Percentiles rank a stretch among this genome's conserved stretches.
Conservation (phyloP, 2,797 vertebrate genomes). For the Podarcis lilfordi region DNA sequence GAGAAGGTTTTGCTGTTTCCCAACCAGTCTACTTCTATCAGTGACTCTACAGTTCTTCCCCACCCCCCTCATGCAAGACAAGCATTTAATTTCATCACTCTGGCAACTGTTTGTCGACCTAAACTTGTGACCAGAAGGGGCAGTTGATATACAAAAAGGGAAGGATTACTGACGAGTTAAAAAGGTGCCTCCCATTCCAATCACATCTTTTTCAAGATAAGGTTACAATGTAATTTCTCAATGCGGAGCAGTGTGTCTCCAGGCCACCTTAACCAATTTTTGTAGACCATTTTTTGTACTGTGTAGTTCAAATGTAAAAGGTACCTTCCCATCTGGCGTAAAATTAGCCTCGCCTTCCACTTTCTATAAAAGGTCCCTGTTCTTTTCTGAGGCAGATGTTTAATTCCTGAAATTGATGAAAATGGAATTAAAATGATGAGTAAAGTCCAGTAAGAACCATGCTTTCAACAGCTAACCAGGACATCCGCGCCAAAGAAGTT, state of each 20-base stretch:
- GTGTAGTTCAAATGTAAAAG: background rate
- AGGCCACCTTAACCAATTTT: background rate
- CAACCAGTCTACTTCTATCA: background rate
- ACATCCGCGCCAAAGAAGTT: background rate
- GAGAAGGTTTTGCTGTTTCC: background rate
- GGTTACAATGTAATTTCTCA: conserved; percentile 46
- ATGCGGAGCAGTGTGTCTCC: background rate
- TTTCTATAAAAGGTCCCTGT: background rate
- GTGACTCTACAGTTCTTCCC: background rate
- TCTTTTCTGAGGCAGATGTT: background rate
- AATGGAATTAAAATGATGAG: conserved; percentile 12
- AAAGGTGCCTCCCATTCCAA: conserved; percentile 50
- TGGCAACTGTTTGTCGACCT: background rate
- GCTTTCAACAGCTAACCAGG: background rate
- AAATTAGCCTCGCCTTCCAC: background rate
- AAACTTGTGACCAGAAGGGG: conserved; percentile 47
- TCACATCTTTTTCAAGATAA: conserved; percentile 46
- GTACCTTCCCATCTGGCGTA: background rate
- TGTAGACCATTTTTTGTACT: background rate
- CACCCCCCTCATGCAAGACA: conserved; percentile 24
- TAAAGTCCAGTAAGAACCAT: background rate
- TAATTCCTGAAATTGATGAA: conserved; percentile 19
- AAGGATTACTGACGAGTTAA: conserved; percentile 33
- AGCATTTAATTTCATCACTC: conserved; percentile 55
- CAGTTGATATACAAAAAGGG: conserved; percentile 61